Evolutionary conservation across 1,140 invertebrate genomes (phyloP), one percentile per base, ranked within the genome.

Genomic region (Aricia agestis): DNA sequence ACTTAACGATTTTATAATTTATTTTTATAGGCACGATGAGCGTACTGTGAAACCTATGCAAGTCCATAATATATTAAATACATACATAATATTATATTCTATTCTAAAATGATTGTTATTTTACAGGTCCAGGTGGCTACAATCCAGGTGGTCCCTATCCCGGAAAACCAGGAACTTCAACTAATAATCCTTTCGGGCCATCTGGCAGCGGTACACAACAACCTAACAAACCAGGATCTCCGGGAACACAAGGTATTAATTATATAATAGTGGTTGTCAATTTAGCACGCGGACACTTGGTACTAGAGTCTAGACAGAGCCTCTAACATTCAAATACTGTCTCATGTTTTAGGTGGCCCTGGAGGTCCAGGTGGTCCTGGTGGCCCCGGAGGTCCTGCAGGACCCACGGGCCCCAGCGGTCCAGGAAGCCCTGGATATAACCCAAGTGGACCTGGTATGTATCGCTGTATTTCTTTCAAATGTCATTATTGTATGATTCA

Each of bases 291-390:
- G 25, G 3, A 1, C 25, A 25, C 25, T 25, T 25, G 25, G 3
- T 25, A 25, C 25, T 25, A 25, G 25, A 25, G 6, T n/a, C 36
- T 36, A 36, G 36, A 2, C 36, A 36, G 36, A 5, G 36, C 36
- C 36, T 36, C 36, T 5, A 36, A 36, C 5, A 36, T 6, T 1
- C 0, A 36, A 25, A 25, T 25, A 25, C 1, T 3, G 25, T 59
- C n/a, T 18, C 18, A 78, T 0, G 18, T 71, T n/a, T 93, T 93
- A 19, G 79, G 83, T 0, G 70, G 72, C 1, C 83, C 82, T 59
- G 78, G 82, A 61, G 68, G 73, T 9, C 81, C 52, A 58, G 11
- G 1, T 2, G 52, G 58, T 9, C n/a, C 58, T 1, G 18, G 18
- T 9, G 58, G 58, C 9, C 58, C 13, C 6, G 52, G 63, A 32